These are phyloP conservation scores for Cygnus atratus DNA, from an alignment of 2,113 vertebrate species.

Conservation along the genomic window DNA sequence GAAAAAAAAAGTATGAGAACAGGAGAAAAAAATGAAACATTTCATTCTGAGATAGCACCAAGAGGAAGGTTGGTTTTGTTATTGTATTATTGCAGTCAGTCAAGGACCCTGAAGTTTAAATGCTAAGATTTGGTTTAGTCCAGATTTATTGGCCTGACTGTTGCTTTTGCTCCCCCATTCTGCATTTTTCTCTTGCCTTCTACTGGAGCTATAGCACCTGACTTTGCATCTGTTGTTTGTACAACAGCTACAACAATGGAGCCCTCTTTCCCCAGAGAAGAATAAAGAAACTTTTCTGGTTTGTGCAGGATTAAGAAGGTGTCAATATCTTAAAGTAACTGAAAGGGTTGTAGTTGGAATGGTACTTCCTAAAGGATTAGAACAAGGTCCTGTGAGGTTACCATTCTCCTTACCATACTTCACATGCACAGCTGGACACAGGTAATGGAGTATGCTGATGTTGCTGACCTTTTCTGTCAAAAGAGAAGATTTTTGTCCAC, in stretches of 20 bases:
- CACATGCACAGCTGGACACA: not conserved
- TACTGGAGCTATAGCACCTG: too few species aligned
- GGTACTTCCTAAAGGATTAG: not conserved
- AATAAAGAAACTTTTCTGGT: too few species aligned
- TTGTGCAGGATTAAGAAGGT: too few species aligned
- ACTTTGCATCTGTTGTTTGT: not conserved
- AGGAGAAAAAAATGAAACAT: fast-evolving
- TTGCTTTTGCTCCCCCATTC: not conserved
- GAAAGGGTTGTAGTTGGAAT: not conserved
- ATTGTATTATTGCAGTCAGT: not conserved
- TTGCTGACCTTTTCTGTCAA: not conserved
- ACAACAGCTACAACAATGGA: too few species aligned
- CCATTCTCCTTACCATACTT: not conserved
- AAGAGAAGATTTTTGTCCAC: too few species aligned
- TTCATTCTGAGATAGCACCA: not conserved
- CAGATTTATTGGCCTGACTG: not conserved
- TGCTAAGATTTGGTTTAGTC: not conserved
- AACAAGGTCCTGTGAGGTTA: not conserved
- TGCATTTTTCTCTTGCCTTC: not conserved
- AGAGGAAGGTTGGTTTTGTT: not conserved
- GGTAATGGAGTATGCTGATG: not conserved
- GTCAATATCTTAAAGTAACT: too few species aligned
- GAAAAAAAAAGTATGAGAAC: not conserved
- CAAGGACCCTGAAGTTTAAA: not conserved
- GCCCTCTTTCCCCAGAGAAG: not conserved